Evolutionary conservation across 2,888 invertebrate genomes (phyloP).

Genomic region (Cataglyphis rosenhaueri): DNA sequence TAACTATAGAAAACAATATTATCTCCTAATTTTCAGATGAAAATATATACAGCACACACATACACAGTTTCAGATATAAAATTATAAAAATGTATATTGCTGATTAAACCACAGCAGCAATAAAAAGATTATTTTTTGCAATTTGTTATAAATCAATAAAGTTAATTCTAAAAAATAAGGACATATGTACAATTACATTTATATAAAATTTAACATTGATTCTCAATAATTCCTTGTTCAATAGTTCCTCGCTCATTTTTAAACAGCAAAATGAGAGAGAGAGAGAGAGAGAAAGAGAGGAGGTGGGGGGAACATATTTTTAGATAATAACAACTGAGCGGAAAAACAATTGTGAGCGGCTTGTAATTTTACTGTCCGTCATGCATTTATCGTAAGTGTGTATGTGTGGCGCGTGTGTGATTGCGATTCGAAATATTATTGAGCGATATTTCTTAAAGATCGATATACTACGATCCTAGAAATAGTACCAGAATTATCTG

Average conservation of each 20-base stretch:
- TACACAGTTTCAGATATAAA: too few species aligned
- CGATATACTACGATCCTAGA: background rate
- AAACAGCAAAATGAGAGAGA: background rate
- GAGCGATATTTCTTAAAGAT: background rate
- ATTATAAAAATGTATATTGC: too few species aligned
- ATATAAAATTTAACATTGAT: background rate
- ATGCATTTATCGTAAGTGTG: background rate
- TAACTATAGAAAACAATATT: background rate
- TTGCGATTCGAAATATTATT: background rate
- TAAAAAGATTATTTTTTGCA: too few species aligned
- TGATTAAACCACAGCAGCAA: too few species aligned
- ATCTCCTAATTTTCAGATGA: background rate
- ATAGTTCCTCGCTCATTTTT: background rate
- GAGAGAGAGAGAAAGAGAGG: too few species aligned
- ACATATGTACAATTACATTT: background rate
- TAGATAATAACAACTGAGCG: too few species aligned
- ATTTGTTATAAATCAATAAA: background rate
- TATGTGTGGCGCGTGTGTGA: background rate
- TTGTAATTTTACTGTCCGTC: background rate
- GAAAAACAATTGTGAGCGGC: too few species aligned
- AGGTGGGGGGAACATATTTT: too few species aligned
- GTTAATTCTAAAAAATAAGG: background rate
- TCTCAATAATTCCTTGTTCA: background rate
- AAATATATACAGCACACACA: background rate
- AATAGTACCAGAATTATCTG: background rate